phyloP scores from a whole-genome alignment of 2,888 invertebrate genomes.

The Orchestes rusci region DNA sequence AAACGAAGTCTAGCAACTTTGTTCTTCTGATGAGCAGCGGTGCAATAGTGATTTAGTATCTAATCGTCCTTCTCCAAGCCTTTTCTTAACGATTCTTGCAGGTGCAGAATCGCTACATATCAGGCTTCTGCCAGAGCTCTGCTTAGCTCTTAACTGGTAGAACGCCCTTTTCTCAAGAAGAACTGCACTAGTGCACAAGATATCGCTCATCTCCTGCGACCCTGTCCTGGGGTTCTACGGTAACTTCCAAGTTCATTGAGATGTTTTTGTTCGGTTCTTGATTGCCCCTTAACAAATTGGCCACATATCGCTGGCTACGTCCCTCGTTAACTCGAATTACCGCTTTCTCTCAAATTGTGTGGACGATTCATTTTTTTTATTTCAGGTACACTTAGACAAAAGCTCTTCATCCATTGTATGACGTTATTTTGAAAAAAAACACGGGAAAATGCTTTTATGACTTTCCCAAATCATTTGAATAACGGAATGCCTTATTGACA shows the following conservation, averaged over 20 bases:
- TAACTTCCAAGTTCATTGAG: background rate
- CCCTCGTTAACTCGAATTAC: background rate
- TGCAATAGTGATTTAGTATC: constrained; percentile 1
- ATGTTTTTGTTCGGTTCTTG: background rate
- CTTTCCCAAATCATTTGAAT: too few species aligned
- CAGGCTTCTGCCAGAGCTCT: constrained; percentile 2
- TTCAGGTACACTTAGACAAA: too few species aligned
- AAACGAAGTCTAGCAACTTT: constrained; percentile 1
- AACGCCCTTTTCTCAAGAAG: background rate
- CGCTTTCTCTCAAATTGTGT: background rate
- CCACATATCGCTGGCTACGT: background rate
- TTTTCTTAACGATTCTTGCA: background rate
- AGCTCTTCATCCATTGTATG: too few species aligned
- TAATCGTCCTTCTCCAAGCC: background rate
- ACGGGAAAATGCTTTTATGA: too few species aligned
- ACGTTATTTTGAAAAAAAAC: too few species aligned
- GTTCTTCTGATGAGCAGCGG: constrained; percentile 1
- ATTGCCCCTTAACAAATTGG: background rate
- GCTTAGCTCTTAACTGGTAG: constrained; percentile 5
- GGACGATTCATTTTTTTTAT: background rate
- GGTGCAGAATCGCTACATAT: background rate
- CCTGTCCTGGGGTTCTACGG: background rate
- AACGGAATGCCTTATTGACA: too few species aligned
- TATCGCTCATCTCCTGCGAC: background rate
- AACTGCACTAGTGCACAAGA: background rate